Percentiles rank a stretch among this genome's conserved stretches.
Evolutionary conservation across 2,113 vertebrate species (phyloP).

Genomic region (Malurus melanocephalus): DNA sequence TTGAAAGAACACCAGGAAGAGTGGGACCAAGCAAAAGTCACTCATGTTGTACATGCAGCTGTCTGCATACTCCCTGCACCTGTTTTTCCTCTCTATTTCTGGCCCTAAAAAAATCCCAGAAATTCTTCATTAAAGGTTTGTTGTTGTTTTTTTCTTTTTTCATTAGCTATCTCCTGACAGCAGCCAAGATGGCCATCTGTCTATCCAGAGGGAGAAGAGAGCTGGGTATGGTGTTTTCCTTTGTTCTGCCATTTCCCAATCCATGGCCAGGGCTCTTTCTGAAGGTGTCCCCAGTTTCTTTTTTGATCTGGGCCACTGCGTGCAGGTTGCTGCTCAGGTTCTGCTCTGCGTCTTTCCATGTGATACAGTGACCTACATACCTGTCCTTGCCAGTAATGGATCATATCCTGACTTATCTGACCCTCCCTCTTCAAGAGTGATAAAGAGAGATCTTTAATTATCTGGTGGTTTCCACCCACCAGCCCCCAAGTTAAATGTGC

Average conservation of each 20-base stretch:
- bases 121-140: background rate
- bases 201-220: background rate
- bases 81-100: background rate
- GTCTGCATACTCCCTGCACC: background rate
- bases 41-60: background rate
- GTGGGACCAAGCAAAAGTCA: background rate
- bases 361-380: slow-evolving; percentile 29
- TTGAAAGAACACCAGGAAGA: background rate
- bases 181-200: background rate
- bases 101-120: background rate
- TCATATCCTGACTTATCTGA: background rate
- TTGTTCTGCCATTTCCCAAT: background rate
- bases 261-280: background rate
- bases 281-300: background rate
- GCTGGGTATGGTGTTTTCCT: background rate
- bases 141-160: background rate
- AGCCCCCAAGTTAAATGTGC: background rate
- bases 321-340: background rate
- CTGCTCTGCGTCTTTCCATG: background rate
- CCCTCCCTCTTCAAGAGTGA: background rate
- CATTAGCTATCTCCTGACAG: background rate
- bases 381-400: background rate
- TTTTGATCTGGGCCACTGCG: background rate
- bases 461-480: background rate
- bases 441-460: background rate